A percentile compares a stretch with the other conserved stretches of the same genome.
These are phyloP conservation scores for Magallana ariakensis DNA, from an alignment of 1,140 invertebrate genomes.

Conservation along the genomic window DNA sequence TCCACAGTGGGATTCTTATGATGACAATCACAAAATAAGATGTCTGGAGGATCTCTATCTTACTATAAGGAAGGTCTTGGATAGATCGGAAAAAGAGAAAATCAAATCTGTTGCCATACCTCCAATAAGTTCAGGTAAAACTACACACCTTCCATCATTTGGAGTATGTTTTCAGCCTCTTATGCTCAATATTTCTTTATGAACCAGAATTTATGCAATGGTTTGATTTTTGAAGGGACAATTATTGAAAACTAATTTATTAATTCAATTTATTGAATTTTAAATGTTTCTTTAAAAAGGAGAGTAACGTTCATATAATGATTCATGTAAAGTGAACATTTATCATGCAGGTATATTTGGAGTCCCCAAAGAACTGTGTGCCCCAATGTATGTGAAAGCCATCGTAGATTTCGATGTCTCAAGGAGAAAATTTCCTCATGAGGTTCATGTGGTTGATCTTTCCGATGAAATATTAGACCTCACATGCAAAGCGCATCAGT, in stretches of 20 bases:
- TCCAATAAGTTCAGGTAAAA: conserved; percentile 36
- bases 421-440: background rate
- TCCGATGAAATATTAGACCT: background rate
- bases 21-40: background rate
- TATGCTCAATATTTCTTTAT: too few relatives aligned
- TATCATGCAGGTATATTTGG: conserved; percentile 41
- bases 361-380: conserved; percentile 41
- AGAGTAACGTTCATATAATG: too few relatives aligned
- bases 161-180: background rate
- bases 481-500: background rate
- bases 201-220: too few relatives aligned
- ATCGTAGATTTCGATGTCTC: background rate
- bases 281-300: too few relatives aligned
- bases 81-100: background rate
- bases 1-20: conserved; percentile 22
- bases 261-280: too few relatives aligned
- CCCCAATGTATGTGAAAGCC: conserved; percentile 38
- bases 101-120: conserved; percentile 38
- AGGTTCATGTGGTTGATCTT: conserved; percentile 30
- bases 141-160: background rate
- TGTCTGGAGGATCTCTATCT: conserved; percentile 22
- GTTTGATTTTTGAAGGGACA: too few relatives aligned
- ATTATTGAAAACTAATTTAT: too few relatives aligned
- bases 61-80: conserved; percentile 11
- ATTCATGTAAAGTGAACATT: too few relatives aligned